Evolutionary conservation across 2,113 vertebrate species (phyloP), one percentile per base, ranked within the genome.

Genomic region (human (Homo sapiens)): DNA sequence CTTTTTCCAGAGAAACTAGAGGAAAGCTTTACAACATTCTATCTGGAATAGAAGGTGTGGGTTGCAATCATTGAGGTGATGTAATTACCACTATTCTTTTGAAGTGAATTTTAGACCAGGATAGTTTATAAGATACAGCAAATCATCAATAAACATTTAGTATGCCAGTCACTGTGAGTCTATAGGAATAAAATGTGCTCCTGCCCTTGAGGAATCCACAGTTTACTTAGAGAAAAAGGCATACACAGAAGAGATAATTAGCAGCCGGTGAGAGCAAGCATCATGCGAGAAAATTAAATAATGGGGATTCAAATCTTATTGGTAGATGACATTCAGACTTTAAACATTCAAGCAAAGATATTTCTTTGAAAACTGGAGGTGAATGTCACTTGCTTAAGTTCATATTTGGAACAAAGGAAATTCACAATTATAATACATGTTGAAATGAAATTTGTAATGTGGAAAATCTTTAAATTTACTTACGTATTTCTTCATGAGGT

Each of bases 221-320:
- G 66, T 90, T 94, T 73, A 38, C 61, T 55, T 57, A 72, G 57
- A 94, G 50, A 97, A 96, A 59, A 85, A 48, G 82, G 25, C 64
- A 78, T 82, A 20, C 20, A 94, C 20, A 35, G 38, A 66, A 57
- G 73, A 95, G 81, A 76, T 48, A 90, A 75, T 94, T 88, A 81
- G 35, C 87, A 90, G 55, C 16, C 23, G 35, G 27, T 84, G 9
- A 50, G 64, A 94, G 64, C 61, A 97, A 79, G 76, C 50, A 22
- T 92, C 85, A 27, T 22, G 52, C 11, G 40, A 84, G 85, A 91
- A 97, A 96, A 97, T 95, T 94, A 94, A 96, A 95, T 89, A 84
- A 91, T n/a, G 23, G 64, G 59, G 76, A 84, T 73, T 86, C 70
- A 84, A 88, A 94, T 96, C 68, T 83, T 96, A 64, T 93, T 92